These are phyloP conservation scores for Drosophila aldrichi DNA, from an alignment of 2,888 invertebrate species.

Conservation along the genomic window DNA sequence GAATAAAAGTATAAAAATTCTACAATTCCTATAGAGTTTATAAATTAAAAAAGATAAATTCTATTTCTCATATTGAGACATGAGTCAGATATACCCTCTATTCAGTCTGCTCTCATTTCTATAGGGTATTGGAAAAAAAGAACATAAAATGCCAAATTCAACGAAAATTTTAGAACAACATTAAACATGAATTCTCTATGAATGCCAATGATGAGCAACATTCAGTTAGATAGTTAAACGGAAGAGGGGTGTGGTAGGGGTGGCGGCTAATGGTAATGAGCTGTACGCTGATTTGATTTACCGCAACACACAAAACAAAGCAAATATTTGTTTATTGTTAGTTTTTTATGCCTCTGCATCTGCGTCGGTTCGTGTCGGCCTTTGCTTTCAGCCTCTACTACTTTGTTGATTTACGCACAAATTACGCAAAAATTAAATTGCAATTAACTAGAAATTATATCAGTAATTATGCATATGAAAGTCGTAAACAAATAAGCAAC, in stretches of 20 bases:
- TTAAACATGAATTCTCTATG: conserved; percentile 39
- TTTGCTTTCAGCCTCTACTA: background rate
- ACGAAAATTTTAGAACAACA: conserved; percentile 50
- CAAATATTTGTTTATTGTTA: conserved; percentile 49
- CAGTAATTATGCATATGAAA: conserved; percentile 71
- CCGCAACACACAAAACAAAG: conserved; percentile 38
- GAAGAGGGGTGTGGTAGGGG: background rate
- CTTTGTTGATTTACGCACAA: conserved; percentile 33
- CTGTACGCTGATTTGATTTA: conserved; percentile 56
- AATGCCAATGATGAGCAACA: conserved; percentile 51
- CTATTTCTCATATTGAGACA: background rate
- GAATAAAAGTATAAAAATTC: too few relatives aligned
- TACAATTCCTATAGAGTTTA: too few relatives aligned
- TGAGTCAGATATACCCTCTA: too few relatives aligned
- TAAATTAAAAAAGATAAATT: background rate
- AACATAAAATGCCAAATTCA: conserved; percentile 57
- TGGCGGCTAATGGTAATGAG: conserved; percentile 49
- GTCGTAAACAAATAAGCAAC: conserved; percentile 62
- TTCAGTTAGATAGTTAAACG: background rate
- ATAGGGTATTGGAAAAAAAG: conserved; percentile 11
- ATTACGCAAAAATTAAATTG: conserved; percentile 70
- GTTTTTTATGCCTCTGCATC: conserved; percentile 7
- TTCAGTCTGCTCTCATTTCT: background rate
- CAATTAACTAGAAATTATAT: conserved; percentile 75
- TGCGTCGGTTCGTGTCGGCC: background rate